Percentiles rank a stretch among this genome's conserved stretches.
Conservation (phyloP, 2,888 invertebrate genomes). For the Acanthosepion pharaonis region DNA sequence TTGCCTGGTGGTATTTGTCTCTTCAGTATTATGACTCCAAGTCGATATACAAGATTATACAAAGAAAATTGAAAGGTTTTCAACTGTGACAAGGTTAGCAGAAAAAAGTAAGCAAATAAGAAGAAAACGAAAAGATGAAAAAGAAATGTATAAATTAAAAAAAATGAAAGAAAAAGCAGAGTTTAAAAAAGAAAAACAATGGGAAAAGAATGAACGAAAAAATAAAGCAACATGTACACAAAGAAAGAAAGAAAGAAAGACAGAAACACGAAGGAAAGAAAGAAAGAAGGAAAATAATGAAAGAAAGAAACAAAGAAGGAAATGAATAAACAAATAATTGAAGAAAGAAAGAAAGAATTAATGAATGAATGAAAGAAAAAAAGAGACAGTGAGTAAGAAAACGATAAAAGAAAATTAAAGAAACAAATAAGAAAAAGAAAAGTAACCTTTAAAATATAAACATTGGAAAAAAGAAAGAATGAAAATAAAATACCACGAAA, state of each 20-base stretch:
- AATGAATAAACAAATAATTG: not conserved
- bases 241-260: not conserved
- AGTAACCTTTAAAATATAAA: not conserved
- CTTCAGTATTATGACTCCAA: not conserved
- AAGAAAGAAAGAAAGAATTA: not conserved
- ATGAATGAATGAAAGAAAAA: not conserved
- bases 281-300: not conserved
- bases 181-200: not conserved
- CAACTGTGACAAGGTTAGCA: not conserved
- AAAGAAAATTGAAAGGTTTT: not conserved
- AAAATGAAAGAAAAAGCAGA: not conserved
- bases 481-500: too few relatives aligned
- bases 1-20: not conserved
- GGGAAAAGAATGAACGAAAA: not conserved
- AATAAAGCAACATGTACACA: not conserved
- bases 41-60: not conserved
- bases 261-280: not conserved
- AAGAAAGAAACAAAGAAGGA: not conserved
- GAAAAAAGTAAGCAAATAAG: not conserved
- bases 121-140: not conserved
- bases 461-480: too few relatives aligned
- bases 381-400: not conserved
- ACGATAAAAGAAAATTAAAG: not conserved
- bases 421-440: not conserved
- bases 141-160: not conserved